These are phyloP conservation scores for Odontamblyopus lacepedii DNA, from an alignment of 2,797 vertebrate genomes.

Conservation along the genomic window DNA sequence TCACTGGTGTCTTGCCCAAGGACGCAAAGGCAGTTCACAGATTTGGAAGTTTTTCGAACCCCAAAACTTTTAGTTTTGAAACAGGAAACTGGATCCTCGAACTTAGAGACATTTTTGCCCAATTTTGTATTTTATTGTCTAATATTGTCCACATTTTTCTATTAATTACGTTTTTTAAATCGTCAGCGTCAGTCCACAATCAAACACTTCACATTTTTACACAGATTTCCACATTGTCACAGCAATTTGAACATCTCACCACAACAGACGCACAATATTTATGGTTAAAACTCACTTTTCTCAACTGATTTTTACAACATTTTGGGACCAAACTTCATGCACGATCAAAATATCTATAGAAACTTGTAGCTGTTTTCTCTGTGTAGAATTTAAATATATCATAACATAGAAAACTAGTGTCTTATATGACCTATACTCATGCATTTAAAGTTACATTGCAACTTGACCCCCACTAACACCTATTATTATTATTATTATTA, in stretches of 20 bases:
- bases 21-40: too few relatives aligned
- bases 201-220: neutral
- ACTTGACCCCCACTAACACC: slow-evolving; percentile 41
- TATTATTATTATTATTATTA: slow-evolving; percentile 9
- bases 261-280: neutral
- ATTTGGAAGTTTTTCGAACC: too few relatives aligned
- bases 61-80: too few relatives aligned
- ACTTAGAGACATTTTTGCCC: too few relatives aligned
- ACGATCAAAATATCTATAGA: neutral
- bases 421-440: neutral
- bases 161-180: too few relatives aligned
- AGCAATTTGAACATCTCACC: neutral
- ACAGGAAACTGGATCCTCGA: too few relatives aligned
- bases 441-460: slow-evolving; percentile 49
- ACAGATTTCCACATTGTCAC: slow-evolving; percentile 24
- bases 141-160: too few relatives aligned
- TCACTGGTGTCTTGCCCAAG: too few relatives aligned
- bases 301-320: neutral
- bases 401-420: too few relatives aligned
- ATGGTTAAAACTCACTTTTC: neutral
- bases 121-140: too few relatives aligned
- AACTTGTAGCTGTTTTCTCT: too few relatives aligned
- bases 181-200: neutral
- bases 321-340: slow-evolving; percentile 38
- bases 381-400: too few relatives aligned